Evolutionary conservation across 2,888 invertebrate species (phyloP), one percentile per base, ranked within the genome.

Genomic region (Hirtodrosophila confusa): DNA sequence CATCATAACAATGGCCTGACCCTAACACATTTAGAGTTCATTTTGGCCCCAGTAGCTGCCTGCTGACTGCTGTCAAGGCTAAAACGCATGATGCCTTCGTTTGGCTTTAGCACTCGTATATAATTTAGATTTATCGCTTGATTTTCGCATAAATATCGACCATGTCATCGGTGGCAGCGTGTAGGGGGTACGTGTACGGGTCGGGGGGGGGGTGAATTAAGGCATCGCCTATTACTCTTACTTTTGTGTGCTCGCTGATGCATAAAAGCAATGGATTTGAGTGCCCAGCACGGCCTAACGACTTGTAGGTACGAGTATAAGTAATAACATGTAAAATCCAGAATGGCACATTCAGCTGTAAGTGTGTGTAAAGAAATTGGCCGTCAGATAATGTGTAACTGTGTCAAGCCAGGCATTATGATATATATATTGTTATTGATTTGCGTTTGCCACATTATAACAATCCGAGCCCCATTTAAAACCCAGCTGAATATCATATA

Each of bases 51-150:
- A 57, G 63, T 49, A 27, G 53, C 37, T 47, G 29, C n/a, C 17
- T 17, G 17, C 17, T 17, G 17, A 1, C 17, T 39, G 33, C 39
- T 39, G 55, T 50, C 69, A 69, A 73, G 64, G 71, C 75, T 60
- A 62, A 17, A 62, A 65, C 69, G 55, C 66, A 69, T 64, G 63
- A 44, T 40, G 58, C 50, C 41, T 29, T 43, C 24, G 12, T 40
- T 64, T 67, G 63, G 69, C 78, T 69, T 80, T 73, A 82, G 58
- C 82, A 78, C 75, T 69, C 75, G 75, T 66, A 78, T 86, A 83
- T 84, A 83, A 86, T 86, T 84, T 83, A 83, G 86, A 84, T 86
- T 84, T 84, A 86, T 84, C 68, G 78, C 78, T 68, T 58, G 86
- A 86, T 83, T 76, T 65, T 75, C 78, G 65, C 80, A 84, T 84